Conservation (phyloP, 2,797 vertebrate genomes). For the Ctenosaura bakeri region DNA sequence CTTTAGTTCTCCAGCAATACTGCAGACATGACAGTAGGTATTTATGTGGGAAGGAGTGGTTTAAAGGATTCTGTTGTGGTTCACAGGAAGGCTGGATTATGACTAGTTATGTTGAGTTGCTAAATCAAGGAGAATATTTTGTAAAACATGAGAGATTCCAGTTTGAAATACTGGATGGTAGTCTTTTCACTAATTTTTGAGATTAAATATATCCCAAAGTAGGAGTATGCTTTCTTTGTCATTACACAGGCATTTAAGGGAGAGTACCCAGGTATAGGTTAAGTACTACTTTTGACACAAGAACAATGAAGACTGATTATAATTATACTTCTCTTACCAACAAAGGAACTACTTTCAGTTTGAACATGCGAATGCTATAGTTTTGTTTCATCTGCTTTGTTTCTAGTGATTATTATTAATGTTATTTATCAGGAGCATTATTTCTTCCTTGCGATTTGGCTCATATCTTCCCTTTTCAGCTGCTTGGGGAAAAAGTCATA, state of each 20-base stretch:
- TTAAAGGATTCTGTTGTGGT: neutral
- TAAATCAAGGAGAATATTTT: neutral
- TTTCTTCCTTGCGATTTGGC: neutral
- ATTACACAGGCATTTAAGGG: neutral
- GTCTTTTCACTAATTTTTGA: neutral
- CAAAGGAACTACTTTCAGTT: constrained; percentile 6
- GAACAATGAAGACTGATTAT: neutral
- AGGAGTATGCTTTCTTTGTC: neutral
- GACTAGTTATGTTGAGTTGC: neutral
- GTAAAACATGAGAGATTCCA: neutral
- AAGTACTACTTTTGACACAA: neutral
- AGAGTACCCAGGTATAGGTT: neutral
- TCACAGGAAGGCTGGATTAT: neutral
- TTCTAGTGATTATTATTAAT: neutral
- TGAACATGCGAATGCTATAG: neutral
- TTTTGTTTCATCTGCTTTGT: neutral
- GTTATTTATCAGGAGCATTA: neutral
- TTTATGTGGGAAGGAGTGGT: neutral
- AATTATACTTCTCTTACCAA: neutral
- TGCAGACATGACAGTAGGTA: neutral
- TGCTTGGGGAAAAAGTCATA: neutral
- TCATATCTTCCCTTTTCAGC: neutral
- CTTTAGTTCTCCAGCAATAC: neutral
- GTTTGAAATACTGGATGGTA: neutral
- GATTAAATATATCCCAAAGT: neutral